Conservation (phyloP, 2,113 vertebrate genomes). For the Nanger granti region DNA sequence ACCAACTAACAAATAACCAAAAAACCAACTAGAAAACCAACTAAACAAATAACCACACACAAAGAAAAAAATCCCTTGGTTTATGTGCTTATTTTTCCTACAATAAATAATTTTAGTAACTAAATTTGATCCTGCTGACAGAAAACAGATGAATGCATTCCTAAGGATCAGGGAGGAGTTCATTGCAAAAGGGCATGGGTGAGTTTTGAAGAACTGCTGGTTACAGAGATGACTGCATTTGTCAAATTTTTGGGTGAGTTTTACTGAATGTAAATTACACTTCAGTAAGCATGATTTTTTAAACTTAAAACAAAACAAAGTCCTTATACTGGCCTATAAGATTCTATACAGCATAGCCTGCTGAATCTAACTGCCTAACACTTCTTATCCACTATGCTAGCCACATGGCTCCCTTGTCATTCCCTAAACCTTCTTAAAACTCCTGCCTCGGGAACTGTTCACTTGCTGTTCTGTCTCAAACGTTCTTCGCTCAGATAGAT, state of each 20-base stretch:
- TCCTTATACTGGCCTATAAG: neutral
- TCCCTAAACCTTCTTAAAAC: neutral
- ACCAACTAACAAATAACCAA: neutral
- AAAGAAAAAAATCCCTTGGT: neutral
- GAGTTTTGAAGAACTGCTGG: neutral
- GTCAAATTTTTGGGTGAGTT: neutral
- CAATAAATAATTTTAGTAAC: neutral
- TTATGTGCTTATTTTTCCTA: neutral
- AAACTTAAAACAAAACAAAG: neutral
- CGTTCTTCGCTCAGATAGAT: neutral
- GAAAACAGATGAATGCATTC: neutral
- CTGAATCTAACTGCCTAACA: neutral
- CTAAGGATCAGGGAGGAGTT: neutral
- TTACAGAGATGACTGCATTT: neutral
- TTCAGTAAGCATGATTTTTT: slow-evolving; percentile 22
- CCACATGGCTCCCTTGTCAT: neutral
- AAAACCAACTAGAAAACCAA: neutral
- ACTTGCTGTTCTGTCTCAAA: neutral
- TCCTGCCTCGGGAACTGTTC: neutral
- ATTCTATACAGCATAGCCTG: neutral
- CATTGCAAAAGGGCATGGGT: neutral
- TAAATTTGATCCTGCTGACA: neutral
- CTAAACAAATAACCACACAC: neutral
- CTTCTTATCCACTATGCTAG: neutral
- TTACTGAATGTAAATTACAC: neutral